These are phyloP conservation scores for Acipenser transmontanus DNA, from an alignment of 2,797 vertebrate genomes.

Conservation along the genomic window DNA sequence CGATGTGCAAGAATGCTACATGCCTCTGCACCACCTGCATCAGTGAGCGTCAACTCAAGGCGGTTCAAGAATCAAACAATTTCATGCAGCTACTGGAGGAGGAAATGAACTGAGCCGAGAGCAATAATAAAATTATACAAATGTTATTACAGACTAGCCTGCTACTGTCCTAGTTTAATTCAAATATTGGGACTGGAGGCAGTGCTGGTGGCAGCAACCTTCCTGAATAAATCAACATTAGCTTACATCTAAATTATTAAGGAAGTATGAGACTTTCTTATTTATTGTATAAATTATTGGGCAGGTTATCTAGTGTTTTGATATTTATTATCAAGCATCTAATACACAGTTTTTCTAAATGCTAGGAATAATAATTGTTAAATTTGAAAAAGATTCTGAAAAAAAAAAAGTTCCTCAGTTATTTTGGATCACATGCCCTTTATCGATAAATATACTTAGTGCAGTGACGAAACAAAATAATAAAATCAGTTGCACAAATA, in stretches of 20 bases:
- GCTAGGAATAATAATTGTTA: constrained; percentile 63
- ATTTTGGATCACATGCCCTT: too few species aligned
- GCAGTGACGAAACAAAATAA: too few species aligned
- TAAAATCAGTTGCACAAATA: too few species aligned
- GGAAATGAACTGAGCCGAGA: constrained; percentile 99
- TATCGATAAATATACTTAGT: too few species aligned
- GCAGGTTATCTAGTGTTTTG: constrained; percentile 56
- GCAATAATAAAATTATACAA: constrained; percentile 99
- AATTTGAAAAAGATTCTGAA: constrained; percentile 53
- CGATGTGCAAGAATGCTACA: constrained; percentile 61
- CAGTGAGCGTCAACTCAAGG: constrained; percentile 92
- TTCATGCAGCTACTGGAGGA: constrained; percentile 97
- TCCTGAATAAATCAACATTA: constrained; percentile 99
- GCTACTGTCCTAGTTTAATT: constrained; percentile 99
- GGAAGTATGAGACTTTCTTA: constrained; percentile 93
- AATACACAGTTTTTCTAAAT: constrained; percentile 54
- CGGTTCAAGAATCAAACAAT: constrained; percentile 95
- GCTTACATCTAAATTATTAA: constrained; percentile 99
- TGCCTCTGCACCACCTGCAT: constrained; percentile 77
- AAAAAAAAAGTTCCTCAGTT: constrained; percentile 34
- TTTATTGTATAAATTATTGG: constrained; percentile 99
- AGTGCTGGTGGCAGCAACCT: constrained; percentile 83
- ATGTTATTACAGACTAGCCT: constrained; percentile 99
- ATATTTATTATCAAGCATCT: constrained; percentile 56
- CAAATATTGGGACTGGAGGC: constrained; percentile 89